These are phyloP conservation scores for Stegostoma tigrinum DNA, from an alignment of 2,113 vertebrate species.

Conservation along the genomic window DNA sequence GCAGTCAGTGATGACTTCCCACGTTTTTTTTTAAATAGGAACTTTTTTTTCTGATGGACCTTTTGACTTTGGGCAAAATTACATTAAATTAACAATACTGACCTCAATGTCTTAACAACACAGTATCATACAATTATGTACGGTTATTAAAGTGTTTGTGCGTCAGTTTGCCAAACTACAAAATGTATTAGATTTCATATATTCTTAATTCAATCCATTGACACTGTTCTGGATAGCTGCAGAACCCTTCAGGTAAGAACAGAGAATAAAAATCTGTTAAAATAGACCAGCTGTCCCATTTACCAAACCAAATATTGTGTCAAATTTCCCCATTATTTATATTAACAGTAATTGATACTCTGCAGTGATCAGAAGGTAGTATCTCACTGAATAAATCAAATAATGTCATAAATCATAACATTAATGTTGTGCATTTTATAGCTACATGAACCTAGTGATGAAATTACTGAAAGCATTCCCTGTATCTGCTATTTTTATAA, in stretches of 20 bases:
- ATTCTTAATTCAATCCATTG: constrained; percentile 8
- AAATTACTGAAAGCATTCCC: background rate
- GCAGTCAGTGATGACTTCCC: background rate
- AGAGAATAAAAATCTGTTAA: background rate
- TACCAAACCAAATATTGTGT: background rate
- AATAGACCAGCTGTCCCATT: background rate
- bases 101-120: background rate
- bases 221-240: background rate
- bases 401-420: constrained; percentile 29
- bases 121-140: background rate
- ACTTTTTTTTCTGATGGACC: background rate
- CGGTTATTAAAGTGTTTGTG: background rate
- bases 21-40: background rate
- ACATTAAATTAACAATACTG: background rate
- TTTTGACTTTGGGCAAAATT: background rate
- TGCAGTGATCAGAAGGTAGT: background rate
- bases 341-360: constrained; percentile 15
- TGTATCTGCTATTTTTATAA: constrained; percentile 14
- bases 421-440: background rate
- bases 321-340: constrained; percentile 21
- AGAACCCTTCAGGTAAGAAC: background rate
- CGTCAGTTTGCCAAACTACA: background rate
- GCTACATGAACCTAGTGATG: background rate
- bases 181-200: background rate
- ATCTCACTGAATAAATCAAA: background rate